These are phyloP conservation scores for Cerastis leucographa DNA, from an alignment of 2,888 invertebrate genomes.

Conservation along the genomic window DNA sequence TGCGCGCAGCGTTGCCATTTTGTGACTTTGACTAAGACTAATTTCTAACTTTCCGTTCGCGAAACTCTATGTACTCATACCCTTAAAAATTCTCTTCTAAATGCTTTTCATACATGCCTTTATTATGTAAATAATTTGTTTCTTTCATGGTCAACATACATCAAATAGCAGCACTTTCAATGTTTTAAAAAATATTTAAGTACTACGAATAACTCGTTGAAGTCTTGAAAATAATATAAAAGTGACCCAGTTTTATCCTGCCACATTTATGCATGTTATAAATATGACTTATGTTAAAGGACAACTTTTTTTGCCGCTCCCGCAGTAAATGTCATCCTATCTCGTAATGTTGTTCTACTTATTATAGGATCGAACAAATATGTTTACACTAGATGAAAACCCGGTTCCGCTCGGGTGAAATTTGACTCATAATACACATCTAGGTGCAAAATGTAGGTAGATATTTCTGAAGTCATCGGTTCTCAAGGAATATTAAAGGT, in stretches of 20 bases:
- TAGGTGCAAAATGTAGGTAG: too few relatives aligned
- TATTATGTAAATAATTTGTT: not conserved
- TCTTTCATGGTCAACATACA: slow-evolving; percentile 1
- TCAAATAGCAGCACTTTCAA: slow-evolving; percentile 12
- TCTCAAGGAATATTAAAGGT: too few relatives aligned
- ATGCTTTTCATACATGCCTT: not conserved
- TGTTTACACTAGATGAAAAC: too few relatives aligned
- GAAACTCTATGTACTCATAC: not conserved
- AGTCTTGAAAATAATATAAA: slow-evolving; percentile 53
- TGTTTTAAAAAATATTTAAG: slow-evolving; percentile 31
- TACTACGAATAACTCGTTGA: slow-evolving; percentile 44
- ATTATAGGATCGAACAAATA: slow-evolving; percentile 30
- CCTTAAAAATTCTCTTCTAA: not conserved
- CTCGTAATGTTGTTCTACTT: slow-evolving; percentile 44
- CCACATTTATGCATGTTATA: slow-evolving; percentile 34
- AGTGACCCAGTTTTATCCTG: slow-evolving; percentile 47
- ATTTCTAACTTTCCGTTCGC: not conserved
- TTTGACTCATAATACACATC: too few relatives aligned
- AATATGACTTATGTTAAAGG: slow-evolving; percentile 41
- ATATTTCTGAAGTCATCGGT: too few relatives aligned
- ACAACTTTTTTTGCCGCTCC: slow-evolving; percentile 47
- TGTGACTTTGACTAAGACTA: not conserved
- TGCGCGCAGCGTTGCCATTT: not conserved
- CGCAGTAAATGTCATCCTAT: slow-evolving; percentile 52
- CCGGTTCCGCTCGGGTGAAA: too few relatives aligned